Evolutionary conservation across 2,113 vertebrate species (phyloP).

Genomic region (Prunella fulvescens): DNA sequence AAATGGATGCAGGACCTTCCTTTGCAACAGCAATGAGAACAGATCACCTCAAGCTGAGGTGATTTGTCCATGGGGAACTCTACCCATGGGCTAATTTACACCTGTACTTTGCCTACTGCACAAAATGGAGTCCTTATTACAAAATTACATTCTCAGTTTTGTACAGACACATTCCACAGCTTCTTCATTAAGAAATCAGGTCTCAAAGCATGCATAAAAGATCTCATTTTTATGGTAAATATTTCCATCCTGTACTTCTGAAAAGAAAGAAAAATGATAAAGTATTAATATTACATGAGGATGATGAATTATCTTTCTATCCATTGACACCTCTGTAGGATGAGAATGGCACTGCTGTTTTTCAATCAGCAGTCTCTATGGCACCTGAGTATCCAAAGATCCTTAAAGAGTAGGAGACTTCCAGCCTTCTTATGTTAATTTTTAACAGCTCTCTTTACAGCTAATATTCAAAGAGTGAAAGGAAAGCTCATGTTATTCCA

Average conservation of each 20-base stretch:
- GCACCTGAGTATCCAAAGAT: neutral
- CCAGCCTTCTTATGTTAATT: neutral
- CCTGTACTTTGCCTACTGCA: neutral
- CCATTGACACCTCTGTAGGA: neutral
- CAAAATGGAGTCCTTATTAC: neutral
- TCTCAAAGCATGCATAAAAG: neutral
- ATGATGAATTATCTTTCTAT: neutral
- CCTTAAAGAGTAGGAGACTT: neutral
- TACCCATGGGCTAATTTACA: neutral
- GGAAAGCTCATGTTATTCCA: neutral
- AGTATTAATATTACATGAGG: neutral
- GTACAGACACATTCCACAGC: neutral
- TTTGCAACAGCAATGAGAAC: neutral
- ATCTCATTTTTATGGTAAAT: neutral
- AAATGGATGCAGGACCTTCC: neutral
- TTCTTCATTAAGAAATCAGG: neutral
- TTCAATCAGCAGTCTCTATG: neutral
- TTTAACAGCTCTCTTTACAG: neutral
- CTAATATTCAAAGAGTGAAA: neutral
- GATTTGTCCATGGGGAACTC: neutral
- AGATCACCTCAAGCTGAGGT: neutral
- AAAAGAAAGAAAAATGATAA: neutral
- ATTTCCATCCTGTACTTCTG: neutral
- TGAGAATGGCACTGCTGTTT: constrained; percentile 2
- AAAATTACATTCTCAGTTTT: neutral